A percentile compares a stretch with the other conserved stretches of the same genome.
phyloP scores from a whole-genome alignment of 2,113 vertebrate genomes.

The Sardina pilchardus region DNA sequence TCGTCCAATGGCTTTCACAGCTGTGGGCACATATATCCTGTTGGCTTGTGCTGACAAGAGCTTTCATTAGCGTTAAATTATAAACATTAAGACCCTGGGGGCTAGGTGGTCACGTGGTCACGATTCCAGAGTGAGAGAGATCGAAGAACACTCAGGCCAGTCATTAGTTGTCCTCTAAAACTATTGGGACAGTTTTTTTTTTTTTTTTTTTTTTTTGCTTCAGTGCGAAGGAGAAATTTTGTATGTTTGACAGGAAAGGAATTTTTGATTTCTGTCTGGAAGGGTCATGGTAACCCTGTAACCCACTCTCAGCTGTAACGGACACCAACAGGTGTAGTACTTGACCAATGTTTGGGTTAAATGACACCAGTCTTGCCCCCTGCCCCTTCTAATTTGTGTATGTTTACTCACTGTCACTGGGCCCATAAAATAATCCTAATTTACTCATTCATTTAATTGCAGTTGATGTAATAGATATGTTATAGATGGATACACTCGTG shows the following conservation, averaged over 20 bases:
- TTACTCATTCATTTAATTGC: not conserved
- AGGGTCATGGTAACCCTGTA: not conserved
- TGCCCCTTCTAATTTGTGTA: not conserved
- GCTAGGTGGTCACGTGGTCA: conserved; percentile 25
- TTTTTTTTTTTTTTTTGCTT: not conserved
- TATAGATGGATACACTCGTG: not conserved
- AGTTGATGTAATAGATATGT: not conserved
- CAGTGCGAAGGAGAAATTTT: not conserved
- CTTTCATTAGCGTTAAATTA: conserved; percentile 68
- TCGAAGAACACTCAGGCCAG: not conserved
- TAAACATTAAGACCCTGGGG: conserved; percentile 41
- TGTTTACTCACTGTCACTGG: conserved; percentile 22
- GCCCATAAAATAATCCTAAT: not conserved
- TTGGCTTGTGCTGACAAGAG: conserved; percentile 60
- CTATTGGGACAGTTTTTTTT: not conserved
- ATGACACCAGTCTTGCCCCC: conserved; percentile 1
- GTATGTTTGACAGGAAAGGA: not conserved
- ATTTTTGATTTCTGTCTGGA: not conserved
- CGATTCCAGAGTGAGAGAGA: not conserved
- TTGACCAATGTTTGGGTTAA: conserved; percentile 22
- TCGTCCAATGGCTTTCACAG: conserved; percentile 53
- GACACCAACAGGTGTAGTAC: conserved; percentile 18
- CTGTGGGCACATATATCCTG: conserved; percentile 63
- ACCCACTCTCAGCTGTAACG: not conserved
- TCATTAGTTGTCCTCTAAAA: not conserved